Percentiles rank a stretch among this genome's conserved stretches.
These are phyloP conservation scores for Silurus meridionalis DNA, from an alignment of 2,113 vertebrate species.

Conservation along the genomic window DNA sequence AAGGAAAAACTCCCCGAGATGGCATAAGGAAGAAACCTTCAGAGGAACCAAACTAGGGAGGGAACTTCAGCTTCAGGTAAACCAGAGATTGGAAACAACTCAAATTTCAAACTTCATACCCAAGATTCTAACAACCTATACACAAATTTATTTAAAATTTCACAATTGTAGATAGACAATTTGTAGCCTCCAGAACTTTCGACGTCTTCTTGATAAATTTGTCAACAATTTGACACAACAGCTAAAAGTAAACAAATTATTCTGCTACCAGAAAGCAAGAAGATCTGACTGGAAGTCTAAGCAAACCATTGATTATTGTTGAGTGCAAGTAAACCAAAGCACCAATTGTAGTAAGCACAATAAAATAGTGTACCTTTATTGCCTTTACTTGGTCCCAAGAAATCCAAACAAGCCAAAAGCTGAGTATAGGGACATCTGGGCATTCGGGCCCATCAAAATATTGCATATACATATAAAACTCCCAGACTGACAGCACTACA, in stretches of 20 bases:
- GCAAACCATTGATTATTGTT: background rate
- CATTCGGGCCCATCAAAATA: constrained; percentile 29
- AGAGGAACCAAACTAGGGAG: too few species aligned
- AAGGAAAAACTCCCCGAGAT: too few species aligned
- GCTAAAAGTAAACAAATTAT: background rate
- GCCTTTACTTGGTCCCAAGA: too few species aligned
- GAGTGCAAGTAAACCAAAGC: background rate
- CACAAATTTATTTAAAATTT: background rate
- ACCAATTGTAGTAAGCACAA: background rate
- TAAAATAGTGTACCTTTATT: background rate
- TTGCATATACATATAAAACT: constrained; percentile 43
- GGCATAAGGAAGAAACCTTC: too few species aligned
- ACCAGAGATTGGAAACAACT: background rate
- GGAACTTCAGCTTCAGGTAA: background rate
- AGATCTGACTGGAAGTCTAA: background rate
- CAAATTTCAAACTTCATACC: background rate
- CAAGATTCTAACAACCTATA: background rate
- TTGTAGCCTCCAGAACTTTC: background rate
- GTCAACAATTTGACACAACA: background rate
- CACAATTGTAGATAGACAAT: background rate
- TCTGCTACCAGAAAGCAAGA: background rate
- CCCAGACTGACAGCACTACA: constrained; percentile 43
- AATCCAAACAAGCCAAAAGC: background rate
- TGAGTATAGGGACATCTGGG: too few species aligned
- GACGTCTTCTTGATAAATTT: background rate